phyloP scores from a whole-genome alignment of 2,113 vertebrate genomes.

The Odobenus rosmarus region DNA sequence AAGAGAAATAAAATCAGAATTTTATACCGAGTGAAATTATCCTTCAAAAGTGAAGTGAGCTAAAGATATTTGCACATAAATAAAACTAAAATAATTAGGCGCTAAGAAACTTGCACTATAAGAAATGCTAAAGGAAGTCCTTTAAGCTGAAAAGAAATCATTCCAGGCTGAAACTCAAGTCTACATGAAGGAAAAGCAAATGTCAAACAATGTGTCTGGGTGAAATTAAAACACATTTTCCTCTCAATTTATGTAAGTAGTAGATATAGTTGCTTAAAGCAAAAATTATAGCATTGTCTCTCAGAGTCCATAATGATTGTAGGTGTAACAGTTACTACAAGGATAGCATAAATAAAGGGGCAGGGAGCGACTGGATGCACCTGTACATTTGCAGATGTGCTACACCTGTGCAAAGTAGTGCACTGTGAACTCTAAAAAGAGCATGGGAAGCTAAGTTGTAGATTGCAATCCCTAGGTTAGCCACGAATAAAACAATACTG shows the following conservation, averaged over 20 bases:
- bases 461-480: not conserved
- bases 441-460: not conserved
- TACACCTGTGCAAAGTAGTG: not conserved
- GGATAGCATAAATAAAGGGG: not conserved
- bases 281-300: not conserved
- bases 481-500: not conserved
- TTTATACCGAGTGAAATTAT: not conserved
- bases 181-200: not conserved
- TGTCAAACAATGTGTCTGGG: not conserved
- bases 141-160: not conserved
- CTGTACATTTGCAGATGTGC: not conserved
- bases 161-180: not conserved
- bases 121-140: not conserved
- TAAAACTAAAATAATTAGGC: not conserved
- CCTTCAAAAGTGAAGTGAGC: not conserved
- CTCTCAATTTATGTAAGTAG: not conserved
- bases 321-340: not conserved
- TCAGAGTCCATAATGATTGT: not conserved
- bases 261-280: not conserved
- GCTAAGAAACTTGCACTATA: not conserved
- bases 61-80: not conserved
- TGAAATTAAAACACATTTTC: not conserved
- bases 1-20: not conserved
- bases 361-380: fast-evolving
- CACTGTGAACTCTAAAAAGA: not conserved